Base-by-base conservation (phyloP, 2,113 vertebrate genomes). In the Oreochromis niloticus region DNA sequence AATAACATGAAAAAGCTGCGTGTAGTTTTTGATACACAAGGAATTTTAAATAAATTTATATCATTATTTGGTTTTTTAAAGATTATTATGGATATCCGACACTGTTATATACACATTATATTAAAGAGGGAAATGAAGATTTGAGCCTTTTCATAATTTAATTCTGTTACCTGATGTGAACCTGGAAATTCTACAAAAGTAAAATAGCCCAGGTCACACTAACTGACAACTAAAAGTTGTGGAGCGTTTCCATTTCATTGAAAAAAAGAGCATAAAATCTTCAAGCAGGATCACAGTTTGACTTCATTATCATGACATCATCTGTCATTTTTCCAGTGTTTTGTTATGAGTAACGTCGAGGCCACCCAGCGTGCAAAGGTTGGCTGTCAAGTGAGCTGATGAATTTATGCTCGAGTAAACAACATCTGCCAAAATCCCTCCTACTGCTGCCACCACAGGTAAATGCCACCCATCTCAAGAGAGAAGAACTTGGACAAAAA, bases 391-490 rank as follows among this genome's bases (percentile, higher is more conserved):
- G 84, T 19, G 57, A 87, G 79, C 46, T 87, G 59, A 85, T 82
- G 68, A 84, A 83, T 89, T 48, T 83, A 55, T 16, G 30, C 54
- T 83, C 3, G 27, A 52, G 85, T 87, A 89, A 91, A 85, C 87
- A 89, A 91, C 90, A 89, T 89, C 68, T 87, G 85, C 82, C 85
- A 75, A 80, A 66, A 50, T 80, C 50, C 41, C 68, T 80, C 83
- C 90, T 46, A 81, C 61, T 80, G 82, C 71, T 56, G 73, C 73
- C 73, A 48, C 48, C 66, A 30, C 63, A 50, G 66, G 78, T 88
- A 83, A 82, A 82, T 54, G 82, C 57, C 57, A 80, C 32, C 59
- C 71, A 48, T 88, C 59, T 81, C 9, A 0, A 1, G 46, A 78
- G 73, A 78, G 46, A 52, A 78, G 46, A 78, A n/a, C 10, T 11